Evolutionary conservation across 2,113 vertebrate genomes (phyloP).

Genomic region (Planiliza haematocheilus): DNA sequence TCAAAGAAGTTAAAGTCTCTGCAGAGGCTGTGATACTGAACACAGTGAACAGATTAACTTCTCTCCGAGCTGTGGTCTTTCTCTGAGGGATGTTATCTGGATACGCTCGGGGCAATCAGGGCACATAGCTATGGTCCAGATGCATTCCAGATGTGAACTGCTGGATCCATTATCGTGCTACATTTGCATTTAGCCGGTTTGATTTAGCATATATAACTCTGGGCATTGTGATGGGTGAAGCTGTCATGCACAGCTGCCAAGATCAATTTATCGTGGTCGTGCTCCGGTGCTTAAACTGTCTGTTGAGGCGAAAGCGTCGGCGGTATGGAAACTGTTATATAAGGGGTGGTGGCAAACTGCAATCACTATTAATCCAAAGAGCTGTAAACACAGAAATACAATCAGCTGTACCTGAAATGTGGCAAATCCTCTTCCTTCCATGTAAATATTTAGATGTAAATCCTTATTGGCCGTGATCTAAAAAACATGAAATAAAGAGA

Average conservation of each 20-base stretch:
- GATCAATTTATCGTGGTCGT: constrained; percentile 49
- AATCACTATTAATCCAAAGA: background rate
- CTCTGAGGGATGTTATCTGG: constrained; percentile 30
- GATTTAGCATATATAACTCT: constrained; percentile 44
- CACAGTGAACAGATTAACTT: constrained; percentile 21
- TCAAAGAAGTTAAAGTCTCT: no score
- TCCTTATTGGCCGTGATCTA: constrained; percentile 82
- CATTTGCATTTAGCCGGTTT: constrained; percentile 57
- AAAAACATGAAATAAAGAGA: background rate
- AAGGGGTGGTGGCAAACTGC: background rate
- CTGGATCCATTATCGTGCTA: constrained; percentile 28
- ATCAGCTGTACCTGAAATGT: constrained; percentile 86
- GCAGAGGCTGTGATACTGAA: constrained; percentile 4
- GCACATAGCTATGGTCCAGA: constrained; percentile 22
- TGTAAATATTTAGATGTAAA: constrained; percentile 78
- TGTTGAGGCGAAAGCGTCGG: constrained; percentile 1
- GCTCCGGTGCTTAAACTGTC: constrained; percentile 3
- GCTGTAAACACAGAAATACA: background rate
- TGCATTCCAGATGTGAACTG: constrained; percentile 62
- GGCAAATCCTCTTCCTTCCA: constrained; percentile 87
- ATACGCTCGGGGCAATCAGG: constrained; percentile 16
- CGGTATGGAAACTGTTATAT: constrained; percentile 19
- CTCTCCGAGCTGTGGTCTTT: background rate
- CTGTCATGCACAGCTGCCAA: constrained; percentile 34
- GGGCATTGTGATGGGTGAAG: constrained; percentile 18